Conservation (phyloP, 2,113 vertebrate species). For the Engraulis encrasicolus region DNA sequence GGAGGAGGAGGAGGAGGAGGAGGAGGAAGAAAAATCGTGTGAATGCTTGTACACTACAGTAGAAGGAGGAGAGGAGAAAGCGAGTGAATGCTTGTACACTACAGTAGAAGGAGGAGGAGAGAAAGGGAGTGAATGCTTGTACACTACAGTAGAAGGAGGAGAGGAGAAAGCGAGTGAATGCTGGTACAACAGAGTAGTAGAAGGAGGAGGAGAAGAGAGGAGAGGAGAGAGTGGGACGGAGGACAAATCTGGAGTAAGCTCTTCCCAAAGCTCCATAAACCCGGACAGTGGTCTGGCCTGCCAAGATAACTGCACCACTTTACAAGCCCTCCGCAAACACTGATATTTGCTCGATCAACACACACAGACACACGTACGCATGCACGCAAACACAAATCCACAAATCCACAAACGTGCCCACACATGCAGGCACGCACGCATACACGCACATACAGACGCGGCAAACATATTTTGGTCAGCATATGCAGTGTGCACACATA, state of each 20-base stretch:
- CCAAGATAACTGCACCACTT: constrained; percentile 10
- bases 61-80: too few species aligned
- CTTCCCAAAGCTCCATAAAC: not conserved
- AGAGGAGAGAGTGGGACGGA: not conserved
- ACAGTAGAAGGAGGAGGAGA: too few species aligned
- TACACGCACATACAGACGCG: not conserved
- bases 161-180: not conserved
- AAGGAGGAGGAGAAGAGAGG: too few species aligned
- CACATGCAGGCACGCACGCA: constrained; percentile 9
- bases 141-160: too few species aligned
- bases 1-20: too few species aligned
- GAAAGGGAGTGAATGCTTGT: not conserved
- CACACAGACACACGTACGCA: constrained; percentile 18
- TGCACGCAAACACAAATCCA: not conserved
- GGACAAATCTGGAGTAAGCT: constrained; percentile 3
- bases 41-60: too few species aligned
- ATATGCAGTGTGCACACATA: not conserved
- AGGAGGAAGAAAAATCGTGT: too few species aligned
- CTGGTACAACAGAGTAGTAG: not conserved
- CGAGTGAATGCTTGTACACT: too few species aligned
- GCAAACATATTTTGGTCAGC: not conserved
- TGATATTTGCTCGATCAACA: not conserved
- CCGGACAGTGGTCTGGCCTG: not conserved
- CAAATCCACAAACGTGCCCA: not conserved
- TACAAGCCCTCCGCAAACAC: not conserved